phyloP scores from a whole-genome alignment of 2,888 invertebrate genomes.

The Aphodius sticticus region DNA sequence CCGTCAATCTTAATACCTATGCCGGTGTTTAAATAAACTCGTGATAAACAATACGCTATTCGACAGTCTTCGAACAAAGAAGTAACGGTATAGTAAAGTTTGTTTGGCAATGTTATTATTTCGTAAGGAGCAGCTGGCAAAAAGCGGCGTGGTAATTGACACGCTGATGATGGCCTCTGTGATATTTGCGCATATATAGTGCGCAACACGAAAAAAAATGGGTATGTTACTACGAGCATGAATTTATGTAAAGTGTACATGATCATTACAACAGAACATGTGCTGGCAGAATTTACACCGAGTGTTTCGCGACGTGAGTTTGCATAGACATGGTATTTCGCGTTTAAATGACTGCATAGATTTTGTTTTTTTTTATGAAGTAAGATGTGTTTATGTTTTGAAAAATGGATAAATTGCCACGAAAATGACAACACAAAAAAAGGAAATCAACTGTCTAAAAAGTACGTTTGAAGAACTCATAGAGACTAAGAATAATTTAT shows the following conservation, averaged over 20 bases:
- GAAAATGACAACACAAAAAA: no score
- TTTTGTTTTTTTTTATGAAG: no score
- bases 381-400: no score
- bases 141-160: background rate
- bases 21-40: background rate
- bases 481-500: no score
- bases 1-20: background rate
- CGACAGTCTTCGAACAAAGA: background rate
- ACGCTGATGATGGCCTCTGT: background rate
- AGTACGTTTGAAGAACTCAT: no score
- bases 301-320: background rate
- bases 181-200: background rate
- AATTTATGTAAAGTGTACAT: background rate
- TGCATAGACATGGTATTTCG: background rate
- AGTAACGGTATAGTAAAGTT: background rate
- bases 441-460: no score
- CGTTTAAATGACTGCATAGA: background rate
- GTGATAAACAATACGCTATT: background rate
- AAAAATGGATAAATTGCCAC: no score
- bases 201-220: background rate
- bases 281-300: background rate
- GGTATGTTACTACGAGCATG: background rate
- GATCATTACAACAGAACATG: background rate
- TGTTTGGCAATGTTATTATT: slow-evolving; percentile 4
- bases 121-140: background rate